phyloP scores from a whole-genome alignment of 2,888 invertebrate species.

The Agrilus cyanescens region DNA sequence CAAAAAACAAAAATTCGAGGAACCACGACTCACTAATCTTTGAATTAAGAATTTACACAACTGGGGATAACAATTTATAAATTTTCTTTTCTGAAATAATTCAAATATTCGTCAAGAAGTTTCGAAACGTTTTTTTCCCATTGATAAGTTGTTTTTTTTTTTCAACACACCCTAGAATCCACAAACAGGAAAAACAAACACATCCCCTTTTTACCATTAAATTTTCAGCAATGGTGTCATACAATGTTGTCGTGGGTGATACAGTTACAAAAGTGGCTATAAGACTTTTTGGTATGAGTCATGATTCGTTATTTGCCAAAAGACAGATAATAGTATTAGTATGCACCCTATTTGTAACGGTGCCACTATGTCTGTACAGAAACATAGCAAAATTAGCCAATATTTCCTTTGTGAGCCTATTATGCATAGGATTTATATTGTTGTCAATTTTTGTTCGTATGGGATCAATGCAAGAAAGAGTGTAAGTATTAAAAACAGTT shows the following conservation, averaged over 20 bases:
- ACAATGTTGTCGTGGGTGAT: slow-evolving; percentile 79
- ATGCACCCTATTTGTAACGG: slow-evolving; percentile 59
- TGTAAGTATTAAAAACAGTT: slow-evolving; percentile 42
- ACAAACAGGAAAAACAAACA: not conserved
- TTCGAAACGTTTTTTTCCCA: too few species aligned
- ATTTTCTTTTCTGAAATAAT: too few species aligned
- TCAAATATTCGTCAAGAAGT: too few species aligned
- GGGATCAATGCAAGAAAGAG: slow-evolving; percentile 43
- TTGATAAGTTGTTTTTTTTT: slow-evolving; percentile 1
- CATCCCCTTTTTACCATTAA: slow-evolving; percentile 6
- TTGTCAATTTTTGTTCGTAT: slow-evolving; percentile 51
- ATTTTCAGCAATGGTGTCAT: slow-evolving; percentile 71
- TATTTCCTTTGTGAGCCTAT: slow-evolving; percentile 54
- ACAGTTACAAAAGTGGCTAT: slow-evolving; percentile 71
- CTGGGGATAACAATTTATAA: too few species aligned
- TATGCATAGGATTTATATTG: slow-evolving; percentile 62
- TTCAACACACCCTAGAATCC: not conserved
- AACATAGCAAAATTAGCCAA: slow-evolving; percentile 60
- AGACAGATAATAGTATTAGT: slow-evolving; percentile 58
- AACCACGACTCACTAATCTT: too few species aligned
- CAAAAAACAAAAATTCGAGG: too few species aligned
- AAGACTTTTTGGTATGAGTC: slow-evolving; percentile 49
- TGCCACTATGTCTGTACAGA: slow-evolving; percentile 68
- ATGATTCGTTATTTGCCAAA: slow-evolving; percentile 45
- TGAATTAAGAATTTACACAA: too few species aligned